These are phyloP conservation scores for Bucorvus abyssinicus DNA, from an alignment of 2,797 vertebrate genomes.

Conservation along the genomic window DNA sequence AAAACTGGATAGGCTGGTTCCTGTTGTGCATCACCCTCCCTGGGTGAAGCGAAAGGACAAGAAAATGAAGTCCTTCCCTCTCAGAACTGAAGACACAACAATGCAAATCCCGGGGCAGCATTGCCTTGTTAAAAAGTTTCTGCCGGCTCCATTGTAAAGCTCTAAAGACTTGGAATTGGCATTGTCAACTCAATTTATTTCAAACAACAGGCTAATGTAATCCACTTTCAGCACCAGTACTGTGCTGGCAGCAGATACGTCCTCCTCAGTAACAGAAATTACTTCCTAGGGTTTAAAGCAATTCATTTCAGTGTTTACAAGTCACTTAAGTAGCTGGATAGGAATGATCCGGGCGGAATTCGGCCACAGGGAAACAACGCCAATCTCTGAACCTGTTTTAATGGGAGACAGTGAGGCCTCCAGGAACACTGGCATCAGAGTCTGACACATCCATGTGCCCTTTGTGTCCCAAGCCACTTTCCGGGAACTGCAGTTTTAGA, in stretches of 20 bases:
- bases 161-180: slow-evolving; percentile 56
- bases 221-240: slow-evolving; percentile 63
- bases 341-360: slow-evolving; percentile 21
- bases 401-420: background rate
- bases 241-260: slow-evolving; percentile 41
- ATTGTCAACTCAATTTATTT: slow-evolving; percentile 67
- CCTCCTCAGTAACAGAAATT: slow-evolving; percentile 39
- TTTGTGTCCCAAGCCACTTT: background rate
- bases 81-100: slow-evolving; percentile 49
- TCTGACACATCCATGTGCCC: background rate
- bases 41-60: slow-evolving; percentile 31
- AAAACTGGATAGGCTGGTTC: background rate
- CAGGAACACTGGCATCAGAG: background rate
- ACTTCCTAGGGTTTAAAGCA: slow-evolving; percentile 49
- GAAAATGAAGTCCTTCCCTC: slow-evolving; percentile 59
- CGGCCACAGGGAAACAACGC: background rate
- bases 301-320: slow-evolving; percentile 44
- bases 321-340: slow-evolving; percentile 1
- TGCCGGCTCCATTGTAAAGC: slow-evolving; percentile 52
- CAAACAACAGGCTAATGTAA: slow-evolving; percentile 68
- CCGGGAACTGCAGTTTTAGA: background rate
- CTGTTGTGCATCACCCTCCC: slow-evolving; percentile 7
- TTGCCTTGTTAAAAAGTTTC: slow-evolving; percentile 67
- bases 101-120: slow-evolving; percentile 51
- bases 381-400: background rate